These are phyloP conservation scores for Eristalinus sepulchralis DNA, from an alignment of 2,888 invertebrate species.

Conservation along the genomic window DNA sequence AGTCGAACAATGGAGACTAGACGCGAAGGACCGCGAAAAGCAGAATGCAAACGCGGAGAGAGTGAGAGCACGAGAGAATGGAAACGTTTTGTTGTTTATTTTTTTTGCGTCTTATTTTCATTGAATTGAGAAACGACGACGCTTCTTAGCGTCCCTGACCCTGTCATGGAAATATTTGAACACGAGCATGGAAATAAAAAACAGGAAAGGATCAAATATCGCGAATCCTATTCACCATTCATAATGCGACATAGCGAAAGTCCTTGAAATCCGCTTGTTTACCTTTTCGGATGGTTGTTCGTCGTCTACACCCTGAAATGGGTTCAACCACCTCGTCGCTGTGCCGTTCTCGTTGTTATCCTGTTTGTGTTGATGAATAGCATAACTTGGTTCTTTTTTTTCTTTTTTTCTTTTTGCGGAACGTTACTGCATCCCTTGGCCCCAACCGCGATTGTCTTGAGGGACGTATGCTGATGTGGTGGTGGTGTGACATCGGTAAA, in stretches of 20 bases:
- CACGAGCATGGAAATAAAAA: not conserved
- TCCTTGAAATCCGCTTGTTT: constrained; percentile 59
- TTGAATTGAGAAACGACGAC: not conserved
- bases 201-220: not conserved
- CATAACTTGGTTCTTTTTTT: not conserved
- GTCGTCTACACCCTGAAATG: constrained; percentile 1
- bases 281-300: constrained; percentile 28
- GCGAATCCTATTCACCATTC: constrained; percentile 16
- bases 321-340: not conserved
- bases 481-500: not conserved
- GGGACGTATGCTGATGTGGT: not conserved
- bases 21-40: not conserved
- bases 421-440: not conserved
- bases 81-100: not conserved
- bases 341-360: not conserved
- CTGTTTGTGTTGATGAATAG: not conserved
- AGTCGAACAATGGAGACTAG: not conserved
- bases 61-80: not conserved
- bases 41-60: not conserved
- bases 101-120: not conserved
- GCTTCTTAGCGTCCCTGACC: not conserved
- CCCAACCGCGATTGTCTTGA: not conserved
- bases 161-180: not conserved
- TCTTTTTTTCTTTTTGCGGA: not conserved
- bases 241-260: constrained; percentile 52